These are phyloP conservation scores for Scolopax bukidnonensis DNA, from an alignment of 2,797 vertebrate species.

Conservation along the genomic window DNA sequence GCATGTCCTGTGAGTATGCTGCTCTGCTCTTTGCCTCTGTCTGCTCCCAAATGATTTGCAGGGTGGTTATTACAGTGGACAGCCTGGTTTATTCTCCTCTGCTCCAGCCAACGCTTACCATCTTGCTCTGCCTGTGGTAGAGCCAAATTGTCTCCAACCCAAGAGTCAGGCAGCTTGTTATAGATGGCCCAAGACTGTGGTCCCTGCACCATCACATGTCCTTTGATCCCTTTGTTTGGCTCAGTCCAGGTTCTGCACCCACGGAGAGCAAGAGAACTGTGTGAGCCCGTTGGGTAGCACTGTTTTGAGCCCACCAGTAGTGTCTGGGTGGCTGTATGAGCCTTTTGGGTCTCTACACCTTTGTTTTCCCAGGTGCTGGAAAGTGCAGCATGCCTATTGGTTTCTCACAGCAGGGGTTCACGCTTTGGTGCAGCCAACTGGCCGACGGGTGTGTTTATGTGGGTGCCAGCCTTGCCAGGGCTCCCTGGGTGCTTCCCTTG, in stretches of 20 bases:
- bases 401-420: neutral
- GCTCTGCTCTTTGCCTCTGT: neutral
- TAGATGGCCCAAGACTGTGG: neutral
- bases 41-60: neutral
- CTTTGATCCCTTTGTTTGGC: neutral
- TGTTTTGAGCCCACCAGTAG: neutral
- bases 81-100: neutral
- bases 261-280: neutral
- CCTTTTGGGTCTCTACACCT: neutral
- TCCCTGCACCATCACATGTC: rapidly evolving
- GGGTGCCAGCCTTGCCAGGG: neutral
- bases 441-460: neutral
- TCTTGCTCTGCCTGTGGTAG: neutral
- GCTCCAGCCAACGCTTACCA: rapidly evolving
- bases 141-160: neutral
- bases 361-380: neutral
- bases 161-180: neutral
- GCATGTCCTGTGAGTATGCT: neutral
- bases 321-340: neutral
- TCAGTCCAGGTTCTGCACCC: neutral
- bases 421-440: rapidly evolving
- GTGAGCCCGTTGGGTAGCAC: rapidly evolving
- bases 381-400: rapidly evolving
- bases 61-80: neutral
- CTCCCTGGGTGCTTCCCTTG: neutral